phyloP scores from a whole-genome alignment of 2,113 vertebrate species.

The Corvus moneduloides region DNA sequence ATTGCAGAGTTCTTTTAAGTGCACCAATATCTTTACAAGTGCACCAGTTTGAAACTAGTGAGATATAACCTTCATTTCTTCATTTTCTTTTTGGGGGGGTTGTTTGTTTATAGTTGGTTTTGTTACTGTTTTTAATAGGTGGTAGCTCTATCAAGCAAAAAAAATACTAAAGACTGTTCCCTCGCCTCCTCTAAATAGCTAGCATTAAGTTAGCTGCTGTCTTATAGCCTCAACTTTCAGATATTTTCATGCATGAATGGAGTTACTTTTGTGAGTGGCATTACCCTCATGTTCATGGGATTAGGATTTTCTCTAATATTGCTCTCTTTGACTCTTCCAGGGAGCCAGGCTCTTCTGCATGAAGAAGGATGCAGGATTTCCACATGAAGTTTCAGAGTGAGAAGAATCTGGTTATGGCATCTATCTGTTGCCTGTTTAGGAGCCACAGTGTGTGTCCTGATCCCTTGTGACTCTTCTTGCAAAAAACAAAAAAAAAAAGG shows the following conservation, averaged over 20 bases:
- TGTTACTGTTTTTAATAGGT: no score
- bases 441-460: neutral
- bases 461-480: neutral
- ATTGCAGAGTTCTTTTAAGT: neutral
- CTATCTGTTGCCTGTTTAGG: neutral
- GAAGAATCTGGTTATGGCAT: neutral
- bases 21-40: neutral
- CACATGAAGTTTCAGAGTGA: neutral
- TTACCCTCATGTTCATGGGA: neutral
- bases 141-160: neutral
- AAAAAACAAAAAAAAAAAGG: neutral
- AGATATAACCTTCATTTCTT: neutral
- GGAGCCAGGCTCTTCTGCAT: neutral
- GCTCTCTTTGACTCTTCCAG: neutral
- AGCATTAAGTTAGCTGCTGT: neutral
- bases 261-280: neutral
- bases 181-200: neutral
- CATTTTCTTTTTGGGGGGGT: accelerated
- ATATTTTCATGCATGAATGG: neutral
- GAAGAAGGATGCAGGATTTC: neutral
- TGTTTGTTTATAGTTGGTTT: neutral
- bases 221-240: neutral
- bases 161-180: neutral
- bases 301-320: neutral
- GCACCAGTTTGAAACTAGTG: neutral